phyloP scores from a whole-genome alignment of 2,113 vertebrate genomes.

The Octodon degus region DNA sequence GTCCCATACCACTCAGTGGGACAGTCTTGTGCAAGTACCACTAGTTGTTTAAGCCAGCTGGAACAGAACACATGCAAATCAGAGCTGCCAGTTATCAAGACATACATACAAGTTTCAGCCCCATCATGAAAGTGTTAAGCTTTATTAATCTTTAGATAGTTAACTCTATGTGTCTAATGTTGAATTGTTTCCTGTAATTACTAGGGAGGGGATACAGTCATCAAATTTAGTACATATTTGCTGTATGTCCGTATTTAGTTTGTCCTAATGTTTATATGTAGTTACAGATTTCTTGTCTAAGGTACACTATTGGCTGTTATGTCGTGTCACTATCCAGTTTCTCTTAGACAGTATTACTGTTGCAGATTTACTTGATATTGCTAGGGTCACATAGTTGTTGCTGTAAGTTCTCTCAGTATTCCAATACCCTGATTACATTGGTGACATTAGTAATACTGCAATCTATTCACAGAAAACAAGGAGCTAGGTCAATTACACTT shows the following conservation, averaged over 20 bases:
- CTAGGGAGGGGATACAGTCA: neutral
- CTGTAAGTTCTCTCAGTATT: neutral
- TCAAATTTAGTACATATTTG: neutral
- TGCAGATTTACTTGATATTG: neutral
- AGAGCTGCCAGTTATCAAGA: neutral
- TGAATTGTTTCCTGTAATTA: neutral
- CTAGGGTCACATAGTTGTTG: neutral
- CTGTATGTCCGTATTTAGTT: neutral
- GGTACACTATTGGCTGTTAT: neutral
- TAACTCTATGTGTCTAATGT: neutral
- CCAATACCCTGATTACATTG: neutral
- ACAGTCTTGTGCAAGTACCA: neutral
- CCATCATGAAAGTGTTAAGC: neutral
- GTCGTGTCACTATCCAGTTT: neutral
- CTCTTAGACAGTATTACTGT: neutral
- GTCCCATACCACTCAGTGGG: neutral
- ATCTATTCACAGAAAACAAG: neutral
- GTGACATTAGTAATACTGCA: neutral
- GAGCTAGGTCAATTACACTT: neutral
- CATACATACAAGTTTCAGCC: neutral
- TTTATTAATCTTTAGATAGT: neutral
- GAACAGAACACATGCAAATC: neutral
- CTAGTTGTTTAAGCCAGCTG: neutral
- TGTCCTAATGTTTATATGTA: neutral
- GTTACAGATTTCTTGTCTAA: neutral